Base-by-base conservation (phyloP, 2,888 invertebrate genomes). In the Lypha dubia region DNA sequence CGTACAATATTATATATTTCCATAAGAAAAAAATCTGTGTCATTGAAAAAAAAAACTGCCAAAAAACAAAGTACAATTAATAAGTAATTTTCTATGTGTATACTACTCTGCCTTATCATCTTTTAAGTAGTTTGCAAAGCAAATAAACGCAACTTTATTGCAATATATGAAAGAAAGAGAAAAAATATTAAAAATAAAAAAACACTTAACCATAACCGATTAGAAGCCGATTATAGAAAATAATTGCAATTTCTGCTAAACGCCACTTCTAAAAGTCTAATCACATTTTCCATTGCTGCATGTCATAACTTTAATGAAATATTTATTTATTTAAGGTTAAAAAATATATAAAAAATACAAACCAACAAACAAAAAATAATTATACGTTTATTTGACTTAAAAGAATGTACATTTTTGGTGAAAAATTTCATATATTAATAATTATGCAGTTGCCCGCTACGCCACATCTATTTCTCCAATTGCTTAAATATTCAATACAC, bases 401-500 rank as follows among this genome's bases (percentile, higher is more conserved):
- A 77, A 58, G 22, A 49, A 68, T 46, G n/a, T 17, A 35, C 46
- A 38, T 68, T 49, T 68, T 58, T 24, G 41, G 28, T 44, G 17
- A 9, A 24, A n/a, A 46, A 56, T 44, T 35, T 58, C 32, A 15
- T 58, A 13, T 46, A 58, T 13, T 35, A 53, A 67, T 35, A 58
- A 62, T 60, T 68, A 62, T 60, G 38, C 62, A 60, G 17, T 38
- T n/a, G n/a, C n/a, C n/a, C n/a, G n/a, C n/a, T n/a, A n/a, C n/a
- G n/a, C n/a, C 17, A 20, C n/a, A 46, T 9, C 28, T 63, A 28
- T 56, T 53, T 17, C 35, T 53, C 13, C 8, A 28, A 32, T 22
- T 76, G 32, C 53, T 75, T 63, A 24, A 46, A 22, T 60, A 79
- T 71, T 71, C 79, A 41, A 17, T n/a, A 46, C 71, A 71, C 63